These are phyloP conservation scores for Actenoides hombroni DNA, from an alignment of 2,113 vertebrate genomes.

Conservation along the genomic window DNA sequence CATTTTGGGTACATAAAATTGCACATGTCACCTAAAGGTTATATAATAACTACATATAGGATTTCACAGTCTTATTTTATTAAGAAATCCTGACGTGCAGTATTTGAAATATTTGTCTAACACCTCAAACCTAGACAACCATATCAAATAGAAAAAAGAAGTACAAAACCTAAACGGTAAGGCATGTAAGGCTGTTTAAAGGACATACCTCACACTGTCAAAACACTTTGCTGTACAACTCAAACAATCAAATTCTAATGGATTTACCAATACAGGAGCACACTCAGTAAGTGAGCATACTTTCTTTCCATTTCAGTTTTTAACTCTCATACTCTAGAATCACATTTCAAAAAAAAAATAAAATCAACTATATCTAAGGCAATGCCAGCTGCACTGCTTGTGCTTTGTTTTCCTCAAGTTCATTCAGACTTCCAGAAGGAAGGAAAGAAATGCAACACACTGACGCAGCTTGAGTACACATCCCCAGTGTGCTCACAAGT, in stretches of 20 bases:
- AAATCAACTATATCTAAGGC: neutral
- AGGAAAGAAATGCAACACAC: neutral
- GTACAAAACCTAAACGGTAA: neutral
- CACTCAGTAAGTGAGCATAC: neutral
- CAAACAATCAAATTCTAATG: neutral
- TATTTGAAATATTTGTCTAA: neutral
- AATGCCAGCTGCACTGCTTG: neutral
- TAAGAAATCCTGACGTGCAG: neutral
- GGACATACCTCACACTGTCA: fast-evolving
- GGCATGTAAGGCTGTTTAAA: neutral
- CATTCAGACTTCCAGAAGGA: neutral
- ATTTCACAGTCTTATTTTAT: neutral
- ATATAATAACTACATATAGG: neutral
- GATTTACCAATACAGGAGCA: neutral
- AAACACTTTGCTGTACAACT: neutral
- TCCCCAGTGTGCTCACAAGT: neutral
- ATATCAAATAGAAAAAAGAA: neutral
- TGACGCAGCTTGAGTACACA: neutral
- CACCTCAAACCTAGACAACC: neutral
- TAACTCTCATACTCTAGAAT: neutral
- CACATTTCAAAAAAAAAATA: neutral
- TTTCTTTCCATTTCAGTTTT: neutral
- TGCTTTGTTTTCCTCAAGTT: neutral
- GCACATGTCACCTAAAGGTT: neutral
- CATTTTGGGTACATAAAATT: neutral